phyloP scores from a whole-genome alignment of 2,888 invertebrate genomes.

The Oxytorus armatus region DNA sequence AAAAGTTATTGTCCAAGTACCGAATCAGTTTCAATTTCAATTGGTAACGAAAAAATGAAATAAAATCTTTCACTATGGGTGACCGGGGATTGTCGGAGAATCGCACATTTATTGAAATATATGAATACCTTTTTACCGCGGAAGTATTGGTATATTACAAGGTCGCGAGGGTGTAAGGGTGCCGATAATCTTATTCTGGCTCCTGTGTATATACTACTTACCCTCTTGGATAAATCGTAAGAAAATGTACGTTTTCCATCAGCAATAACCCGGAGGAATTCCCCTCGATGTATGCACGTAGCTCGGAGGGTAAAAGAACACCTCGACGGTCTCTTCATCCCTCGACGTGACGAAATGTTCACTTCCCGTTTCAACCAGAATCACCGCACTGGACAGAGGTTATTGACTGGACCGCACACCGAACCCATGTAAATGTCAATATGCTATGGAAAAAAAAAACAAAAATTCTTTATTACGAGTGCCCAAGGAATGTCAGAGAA shows the following conservation, averaged over 20 bases:
- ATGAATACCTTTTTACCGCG: conserved; percentile 30
- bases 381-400: not conserved
- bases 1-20: not conserved
- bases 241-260: not conserved
- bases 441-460: not conserved
- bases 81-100: too few species aligned
- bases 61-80: not conserved
- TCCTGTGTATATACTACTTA: not conserved
- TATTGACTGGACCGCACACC: not conserved
- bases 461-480: not conserved
- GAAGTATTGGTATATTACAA: too few species aligned
- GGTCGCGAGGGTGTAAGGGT: too few species aligned
- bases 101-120: not conserved
- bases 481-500: too few species aligned
- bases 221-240: not conserved
- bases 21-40: not conserved
- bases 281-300: not conserved
- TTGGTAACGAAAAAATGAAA: not conserved
- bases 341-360: not conserved
- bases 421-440: not conserved
- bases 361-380: not conserved
- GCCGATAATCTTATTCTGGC: not conserved
- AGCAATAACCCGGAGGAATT: not conserved
- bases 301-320: not conserved
- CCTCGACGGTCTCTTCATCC: too few species aligned